These are phyloP conservation scores for Myotis pilosus DNA, from an alignment of 2,797 vertebrate species.

Conservation along the genomic window DNA sequence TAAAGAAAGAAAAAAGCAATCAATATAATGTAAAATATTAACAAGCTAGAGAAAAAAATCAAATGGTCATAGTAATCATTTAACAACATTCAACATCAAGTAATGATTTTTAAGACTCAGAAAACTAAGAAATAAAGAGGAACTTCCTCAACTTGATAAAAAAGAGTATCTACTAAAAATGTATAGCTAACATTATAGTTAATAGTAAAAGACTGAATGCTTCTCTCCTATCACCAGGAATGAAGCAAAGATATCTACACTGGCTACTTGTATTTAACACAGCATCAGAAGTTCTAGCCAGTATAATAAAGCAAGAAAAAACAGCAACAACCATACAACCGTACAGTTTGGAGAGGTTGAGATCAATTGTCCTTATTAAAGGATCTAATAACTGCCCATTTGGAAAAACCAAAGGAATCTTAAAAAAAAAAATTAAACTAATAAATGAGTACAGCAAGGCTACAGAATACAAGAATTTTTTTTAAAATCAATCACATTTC, in stretches of 20 bases:
- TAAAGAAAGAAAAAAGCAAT: neutral
- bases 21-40: conserved; percentile 10
- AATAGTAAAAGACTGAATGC: neutral
- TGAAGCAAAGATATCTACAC: neutral
- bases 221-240: neutral
- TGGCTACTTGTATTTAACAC: too few species aligned
- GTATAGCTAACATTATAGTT: neutral
- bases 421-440: neutral
- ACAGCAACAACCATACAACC: neutral
- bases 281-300: neutral
- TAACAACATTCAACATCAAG: neutral
- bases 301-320: neutral
- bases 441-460: neutral
- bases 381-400: neutral
- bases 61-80: neutral
- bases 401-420: neutral
- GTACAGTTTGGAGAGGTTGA: neutral
- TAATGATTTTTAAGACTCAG: neutral
- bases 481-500: neutral
- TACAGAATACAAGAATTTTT: neutral
- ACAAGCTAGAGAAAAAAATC: neutral
- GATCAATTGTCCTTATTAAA: neutral
- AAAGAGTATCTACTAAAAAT: neutral
- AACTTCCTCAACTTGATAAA: neutral
- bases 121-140: neutral